Base-by-base conservation (phyloP, 2,113 vertebrate species). In the Crocuta crocuta region DNA sequence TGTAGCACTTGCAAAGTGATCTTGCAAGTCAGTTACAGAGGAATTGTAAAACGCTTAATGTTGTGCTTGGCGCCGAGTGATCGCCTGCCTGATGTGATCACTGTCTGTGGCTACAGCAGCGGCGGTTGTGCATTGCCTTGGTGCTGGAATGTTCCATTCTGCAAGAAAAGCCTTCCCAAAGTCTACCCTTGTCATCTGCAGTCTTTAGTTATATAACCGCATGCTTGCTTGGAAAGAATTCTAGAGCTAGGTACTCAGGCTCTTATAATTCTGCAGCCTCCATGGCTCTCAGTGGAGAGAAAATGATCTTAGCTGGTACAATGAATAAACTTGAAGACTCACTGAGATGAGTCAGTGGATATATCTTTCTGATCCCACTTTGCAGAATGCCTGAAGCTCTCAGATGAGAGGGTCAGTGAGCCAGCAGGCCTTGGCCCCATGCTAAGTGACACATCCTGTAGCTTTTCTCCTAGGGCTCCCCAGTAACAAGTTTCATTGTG, bases 111-210 rank as follows among this genome's bases (percentile, higher is more conserved):
- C 55, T 79, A 48, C 10, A 35, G n/a, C 48, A 33, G 86, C 48
- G 8, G 21, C 35, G 26, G 5, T 0, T 1, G 15, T 16, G 9
- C 21, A 24, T 0, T 5, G n/a, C 4, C 93, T 93, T 19, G 0
- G 7, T 16, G 65, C 68, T 15, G 11, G 23, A 26, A 83, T 61
- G 91, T 70, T 71, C 53, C 16, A 0, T 55, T 12, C 58, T 53
- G 26, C 73, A 66, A 63, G n/a, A 78, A 43, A 85, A 78, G 43
- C 43, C 31, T 95, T 85, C 74, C 13, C 31, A 33, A 70, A 31
- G n/a, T 63, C 53, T 55, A 19, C 53, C 31, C 58, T 11, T 61
- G 45, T 3, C 24, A 58, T 4, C 58, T 19, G 70, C 28, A 79
- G 94, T 86, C 71, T 39, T 35, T 3, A 15, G 28, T 87, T 86